Conservation (phyloP, 2,113 vertebrate genomes). For the human (Homo sapiens) region GRCh38 chrX:139026501-139027000, state of each 20-base stretch:
- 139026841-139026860: not conserved
- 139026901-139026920: conserved; percentile 51
- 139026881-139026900: not conserved
- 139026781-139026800: not conserved
- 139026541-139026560: not conserved
- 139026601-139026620: not conserved
- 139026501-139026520: not conserved
- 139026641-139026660: too few species aligned
- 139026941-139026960: conserved; percentile 48
- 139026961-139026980: conserved; percentile 72
- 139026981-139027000: conserved; percentile 74
- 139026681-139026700: not conserved
- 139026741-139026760: not conserved
- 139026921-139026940: conserved; percentile 39
- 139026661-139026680: not conserved
- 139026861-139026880: conserved; percentile 43
- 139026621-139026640: not conserved
- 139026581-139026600: not conserved
- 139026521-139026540: not conserved
- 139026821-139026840: not conserved
- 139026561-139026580: not conserved
- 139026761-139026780: not conserved
- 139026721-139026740: not conserved
- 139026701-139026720: not conserved
- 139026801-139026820: not conserved